Evolutionary conservation across 2,888 invertebrate species (phyloP).

Genomic region (Nematopogon swammerdamellus): DNA sequence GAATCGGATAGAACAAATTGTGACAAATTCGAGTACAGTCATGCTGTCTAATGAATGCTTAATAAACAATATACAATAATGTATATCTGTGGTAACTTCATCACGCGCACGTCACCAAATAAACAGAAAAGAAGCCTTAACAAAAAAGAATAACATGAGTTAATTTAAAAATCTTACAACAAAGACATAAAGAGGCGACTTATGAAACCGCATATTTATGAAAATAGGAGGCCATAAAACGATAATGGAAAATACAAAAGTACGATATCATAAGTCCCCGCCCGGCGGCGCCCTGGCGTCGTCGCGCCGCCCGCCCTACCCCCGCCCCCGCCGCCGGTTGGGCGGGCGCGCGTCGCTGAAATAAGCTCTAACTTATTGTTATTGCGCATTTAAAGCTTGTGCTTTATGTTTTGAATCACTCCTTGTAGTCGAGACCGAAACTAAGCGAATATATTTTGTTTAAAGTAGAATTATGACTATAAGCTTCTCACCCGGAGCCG

Average conservation of each 20-base stretch:
- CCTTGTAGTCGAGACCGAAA: conserved; percentile 1
- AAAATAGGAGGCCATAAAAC: conserved; percentile 48
- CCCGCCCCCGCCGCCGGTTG: neutral
- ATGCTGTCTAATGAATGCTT: no score
- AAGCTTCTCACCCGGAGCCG: no score
- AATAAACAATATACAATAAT: no score
- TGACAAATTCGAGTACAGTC: no score
- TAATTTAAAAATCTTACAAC: no score
- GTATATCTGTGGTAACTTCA: no score
- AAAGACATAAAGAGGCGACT: no score
- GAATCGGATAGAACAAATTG: no score
- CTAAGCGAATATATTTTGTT: neutral
- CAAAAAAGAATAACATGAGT: no score
- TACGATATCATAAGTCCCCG: neutral
- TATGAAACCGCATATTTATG: conserved; percentile 45
- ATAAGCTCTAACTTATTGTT: conserved; percentile 56
- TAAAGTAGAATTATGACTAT: neutral
- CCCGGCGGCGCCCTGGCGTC: no score
- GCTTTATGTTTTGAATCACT: conserved; percentile 40
- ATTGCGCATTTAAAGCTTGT: conserved; percentile 50
- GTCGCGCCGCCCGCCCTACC: neutral
- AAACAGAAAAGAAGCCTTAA: no score
- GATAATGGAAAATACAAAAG: conserved; percentile 53
- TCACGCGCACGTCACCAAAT: no score
- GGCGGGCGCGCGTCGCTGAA: neutral